These are phyloP conservation scores for Xestia xanthographa DNA, from an alignment of 2,888 invertebrate species.

Conservation along the genomic window DNA sequence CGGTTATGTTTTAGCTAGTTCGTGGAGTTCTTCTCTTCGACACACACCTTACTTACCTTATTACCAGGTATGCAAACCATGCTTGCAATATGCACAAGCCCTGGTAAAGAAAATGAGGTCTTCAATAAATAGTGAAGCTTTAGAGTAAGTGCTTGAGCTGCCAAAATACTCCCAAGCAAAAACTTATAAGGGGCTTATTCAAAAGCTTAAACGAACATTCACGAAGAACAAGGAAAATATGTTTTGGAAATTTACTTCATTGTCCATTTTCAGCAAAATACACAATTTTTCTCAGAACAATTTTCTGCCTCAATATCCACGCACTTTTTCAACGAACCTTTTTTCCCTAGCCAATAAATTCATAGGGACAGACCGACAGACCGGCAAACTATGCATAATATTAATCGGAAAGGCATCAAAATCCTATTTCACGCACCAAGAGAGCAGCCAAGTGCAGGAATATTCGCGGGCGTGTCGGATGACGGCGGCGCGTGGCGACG, in stretches of 20 bases:
- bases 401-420: constrained; percentile 59
- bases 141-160: not conserved
- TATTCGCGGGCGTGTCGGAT: constrained; percentile 67
- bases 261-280: not conserved
- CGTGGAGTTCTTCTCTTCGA: not conserved
- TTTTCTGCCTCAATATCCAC: constrained; percentile 19
- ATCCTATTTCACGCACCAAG: constrained; percentile 80
- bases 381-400: constrained; percentile 61
- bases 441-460: constrained; percentile 72
- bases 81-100: too few species aligned
- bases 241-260: not conserved
- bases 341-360: constrained; percentile 35
- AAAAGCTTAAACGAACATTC: not conserved
- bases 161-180: not conserved
- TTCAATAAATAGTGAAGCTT: not conserved
- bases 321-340: constrained; percentile 4
- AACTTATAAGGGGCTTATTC: not conserved
- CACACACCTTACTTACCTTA: not conserved
- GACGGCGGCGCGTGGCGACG: constrained; percentile 67
- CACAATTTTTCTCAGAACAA: not conserved
- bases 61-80: not conserved
- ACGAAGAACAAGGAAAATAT: not conserved
- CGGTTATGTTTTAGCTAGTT: not conserved
- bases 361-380: constrained; percentile 56
- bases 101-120: not conserved